Base-by-base conservation (phyloP, 1,140 invertebrate genomes). In the Colletes gigas region DNA sequence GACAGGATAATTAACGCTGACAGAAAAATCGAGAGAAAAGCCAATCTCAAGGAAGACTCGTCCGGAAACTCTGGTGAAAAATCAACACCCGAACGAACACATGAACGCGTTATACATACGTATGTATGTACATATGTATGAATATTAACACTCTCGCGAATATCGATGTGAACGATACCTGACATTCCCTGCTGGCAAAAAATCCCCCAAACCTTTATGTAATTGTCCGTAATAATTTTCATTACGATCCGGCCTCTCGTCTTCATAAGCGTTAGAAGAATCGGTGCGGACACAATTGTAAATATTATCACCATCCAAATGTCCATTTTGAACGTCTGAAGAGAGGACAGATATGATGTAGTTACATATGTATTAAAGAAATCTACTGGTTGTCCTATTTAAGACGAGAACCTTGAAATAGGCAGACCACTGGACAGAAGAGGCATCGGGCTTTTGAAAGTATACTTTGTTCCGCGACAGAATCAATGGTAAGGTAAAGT, bases 401-500 rank as follows among this genome's bases (percentile, higher is more conserved):
- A 30, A 30, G 30, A 30, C 30, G 30, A 30, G 30, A 72, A 91
- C 90, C 86, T 84, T 82, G 8, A 89, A 86, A 57, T 91, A 90
- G 10, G 82, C 73, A 7, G 84, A 78, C 91, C 90, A 92, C 1
- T 90, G 72, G 5, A 91, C 80, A 0, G n/a, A 30, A 0, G 67
- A 10, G 10, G 41, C 47, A 21, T 60, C 52, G 0, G 83, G 82
- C 19, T 83, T 67, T 19, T 78, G 86, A 15, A 92, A 83, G n/a
- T 86, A 92, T 17, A 92, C 67, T 3, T 73, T 81, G 21, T 72
- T 69, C 7, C 57, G 73, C 4, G 91, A 82, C 0, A 88, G 10
- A 6, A 90, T 60, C 15, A 92, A 54, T 0, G 92, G 90, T 44
- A 88, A 52, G 0, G 89, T 85, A 41, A 92, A 92, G 12, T 92